Evolutionary conservation across 2,888 invertebrate genomes (phyloP).

Genomic region (Sclerodermus sp.): DNA sequence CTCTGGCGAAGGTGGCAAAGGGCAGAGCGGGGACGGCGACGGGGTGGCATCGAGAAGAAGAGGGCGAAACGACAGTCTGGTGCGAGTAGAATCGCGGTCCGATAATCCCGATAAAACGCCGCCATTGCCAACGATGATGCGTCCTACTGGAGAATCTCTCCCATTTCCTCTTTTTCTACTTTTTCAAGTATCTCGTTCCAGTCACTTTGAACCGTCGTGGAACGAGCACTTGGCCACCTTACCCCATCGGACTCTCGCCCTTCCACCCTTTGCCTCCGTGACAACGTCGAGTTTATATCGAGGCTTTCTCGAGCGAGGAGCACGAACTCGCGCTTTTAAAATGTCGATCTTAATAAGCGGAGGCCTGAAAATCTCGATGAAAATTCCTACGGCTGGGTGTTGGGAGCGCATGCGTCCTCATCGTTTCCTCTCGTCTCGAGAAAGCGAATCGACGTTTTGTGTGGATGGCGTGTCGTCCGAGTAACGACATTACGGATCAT

Average conservation of each 20-base stretch:
- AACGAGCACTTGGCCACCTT: too few relatives aligned
- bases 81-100: slow-evolving; percentile 27
- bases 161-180: not conserved
- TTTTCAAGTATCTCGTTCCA: not conserved
- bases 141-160: not conserved
- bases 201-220: slow-evolving; percentile 12
- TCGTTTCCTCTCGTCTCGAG: too few relatives aligned
- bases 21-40: slow-evolving; percentile 9
- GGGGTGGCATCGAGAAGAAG: slow-evolving; percentile 14
- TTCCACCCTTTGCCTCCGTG: too few relatives aligned
- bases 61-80: slow-evolving; percentile 30
- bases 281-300: slow-evolving; percentile 14
- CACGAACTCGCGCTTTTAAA: slow-evolving; percentile 12
- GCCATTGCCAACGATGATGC: slow-evolving; percentile 1
- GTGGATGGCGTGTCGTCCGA: too few relatives aligned
- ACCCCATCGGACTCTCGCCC: too few relatives aligned
- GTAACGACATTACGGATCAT: too few relatives aligned
- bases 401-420: too few relatives aligned
- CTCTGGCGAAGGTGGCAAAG: slow-evolving; percentile 2
- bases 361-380: too few relatives aligned
- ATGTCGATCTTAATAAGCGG: slow-evolving; percentile 18
- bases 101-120: slow-evolving; percentile 42
- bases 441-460: too few relatives aligned
- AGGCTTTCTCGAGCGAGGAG: slow-evolving; percentile 10
- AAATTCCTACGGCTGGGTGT: too few relatives aligned